Percentiles rank a stretch among this genome's conserved stretches.
These are phyloP conservation scores for Agelas oroides DNA, from an alignment of 37 sponge, comb jelly and placozoan species.

Conservation along the genomic window DNA sequence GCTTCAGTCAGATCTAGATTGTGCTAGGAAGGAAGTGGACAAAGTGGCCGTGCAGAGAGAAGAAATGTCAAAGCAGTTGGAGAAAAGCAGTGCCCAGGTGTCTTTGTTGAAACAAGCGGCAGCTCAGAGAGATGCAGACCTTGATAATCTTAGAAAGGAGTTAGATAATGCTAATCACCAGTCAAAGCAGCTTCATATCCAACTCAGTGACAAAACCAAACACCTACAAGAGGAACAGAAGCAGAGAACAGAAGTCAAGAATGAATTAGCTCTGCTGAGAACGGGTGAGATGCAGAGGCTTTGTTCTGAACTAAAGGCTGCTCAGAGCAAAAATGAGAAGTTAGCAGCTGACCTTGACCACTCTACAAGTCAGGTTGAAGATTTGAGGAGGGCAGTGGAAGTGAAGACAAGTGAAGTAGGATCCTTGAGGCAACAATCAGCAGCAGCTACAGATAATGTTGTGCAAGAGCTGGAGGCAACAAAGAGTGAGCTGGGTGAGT, in stretches of 20 bases:
- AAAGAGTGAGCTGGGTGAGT: slow-evolving; percentile 3
- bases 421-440: background rate
- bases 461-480: slow-evolving; percentile 12
- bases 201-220: background rate
- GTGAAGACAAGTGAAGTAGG: background rate
- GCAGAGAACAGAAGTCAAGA: background rate
- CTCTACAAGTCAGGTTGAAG: background rate
- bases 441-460: background rate
- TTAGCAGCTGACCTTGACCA: background rate
- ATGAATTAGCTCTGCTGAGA: background rate
- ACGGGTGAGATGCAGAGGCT: slow-evolving; percentile 6
- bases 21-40: slow-evolving; percentile 2
- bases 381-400: too few relatives aligned
- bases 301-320: background rate
- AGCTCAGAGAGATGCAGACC: too few relatives aligned
- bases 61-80: background rate
- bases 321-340: background rate
- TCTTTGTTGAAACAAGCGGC: too few relatives aligned
- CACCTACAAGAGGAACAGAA: slow-evolving; percentile 5
- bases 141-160: too few relatives aligned
- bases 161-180: too few relatives aligned
- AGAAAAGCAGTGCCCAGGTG: background rate
- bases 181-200: too few relatives aligned
- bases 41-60: slow-evolving; percentile 9
- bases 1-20: slow-evolving; percentile 25